Evolutionary conservation across 2,888 invertebrate genomes (phyloP).

Genomic region (Coenonympha arcania): DNA sequence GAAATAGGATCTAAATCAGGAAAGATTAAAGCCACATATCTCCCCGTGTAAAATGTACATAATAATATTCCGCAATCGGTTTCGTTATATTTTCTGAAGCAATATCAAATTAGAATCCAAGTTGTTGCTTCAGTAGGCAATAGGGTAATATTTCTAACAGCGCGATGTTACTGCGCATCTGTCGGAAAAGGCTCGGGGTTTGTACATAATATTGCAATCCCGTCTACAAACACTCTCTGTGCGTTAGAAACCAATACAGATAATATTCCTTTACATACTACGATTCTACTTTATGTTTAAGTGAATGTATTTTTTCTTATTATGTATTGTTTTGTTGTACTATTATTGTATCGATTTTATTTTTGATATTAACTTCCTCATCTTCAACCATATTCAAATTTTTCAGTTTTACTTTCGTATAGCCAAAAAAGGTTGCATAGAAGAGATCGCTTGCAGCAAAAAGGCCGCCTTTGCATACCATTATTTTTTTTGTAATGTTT

Average conservation of each 20-base stretch:
- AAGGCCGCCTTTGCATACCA: too few species aligned
- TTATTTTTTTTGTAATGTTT: too few species aligned
- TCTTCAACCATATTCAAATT: too few species aligned
- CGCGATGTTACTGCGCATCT: conserved; percentile 42
- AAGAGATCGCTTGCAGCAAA: too few species aligned
- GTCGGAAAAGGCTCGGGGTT: conserved; percentile 52
- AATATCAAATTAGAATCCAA: conserved; percentile 28
- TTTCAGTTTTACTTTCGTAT: too few species aligned
- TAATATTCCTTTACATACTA: conserved; percentile 8
- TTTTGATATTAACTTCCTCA: too few species aligned
- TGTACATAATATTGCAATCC: conserved; percentile 69
- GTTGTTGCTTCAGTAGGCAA: conserved; percentile 38
- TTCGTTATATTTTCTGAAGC: conserved; percentile 12
- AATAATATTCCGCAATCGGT: conserved; percentile 6
- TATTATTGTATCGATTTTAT: too few species aligned
- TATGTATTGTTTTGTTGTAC: too few species aligned
- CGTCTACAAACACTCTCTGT: conserved; percentile 55
- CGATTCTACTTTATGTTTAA: conserved; percentile 14
- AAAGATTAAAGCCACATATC: neutral
- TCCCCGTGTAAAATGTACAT: neutral
- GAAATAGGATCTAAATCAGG: too few species aligned
- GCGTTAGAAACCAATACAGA: conserved; percentile 54
- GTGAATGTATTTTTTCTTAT: too few species aligned
- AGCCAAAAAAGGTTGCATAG: too few species aligned
- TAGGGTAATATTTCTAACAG: conserved; percentile 54